These are phyloP conservation scores for Oscheius sp. DNA, from an alignment of 2,888 invertebrate species.

Conservation along the genomic window DNA sequence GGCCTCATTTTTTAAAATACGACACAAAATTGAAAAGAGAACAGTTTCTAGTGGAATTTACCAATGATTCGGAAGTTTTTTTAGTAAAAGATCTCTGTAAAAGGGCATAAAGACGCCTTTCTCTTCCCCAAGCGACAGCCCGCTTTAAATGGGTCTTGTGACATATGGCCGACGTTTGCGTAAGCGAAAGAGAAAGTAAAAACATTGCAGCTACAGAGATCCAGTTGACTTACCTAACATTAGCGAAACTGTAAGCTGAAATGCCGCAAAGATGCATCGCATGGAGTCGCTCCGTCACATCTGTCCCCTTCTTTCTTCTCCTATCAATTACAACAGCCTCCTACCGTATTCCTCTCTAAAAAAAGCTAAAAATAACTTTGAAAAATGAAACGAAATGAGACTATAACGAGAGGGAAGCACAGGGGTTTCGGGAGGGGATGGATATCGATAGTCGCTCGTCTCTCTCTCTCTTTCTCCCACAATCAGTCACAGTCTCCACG, in stretches of 20 bases:
- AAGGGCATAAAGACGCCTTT: no score
- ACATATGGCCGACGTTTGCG: neutral
- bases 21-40: no score
- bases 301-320: neutral
- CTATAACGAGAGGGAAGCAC: neutral
- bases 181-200: neutral
- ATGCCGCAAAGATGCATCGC: constrained; percentile 15
- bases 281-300: constrained; percentile 5
- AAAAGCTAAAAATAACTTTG: neutral
- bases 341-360: neutral
- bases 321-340: neutral
- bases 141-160: no score
- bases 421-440: neutral
- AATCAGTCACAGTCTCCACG: neutral
- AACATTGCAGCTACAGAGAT: neutral
- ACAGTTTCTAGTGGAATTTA: no score
- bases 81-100: no score
- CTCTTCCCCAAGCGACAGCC: neutral
- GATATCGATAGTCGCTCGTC: constrained; percentile 4
- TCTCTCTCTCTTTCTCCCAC: neutral
- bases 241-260: constrained; percentile 2
- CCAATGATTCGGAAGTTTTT: no score
- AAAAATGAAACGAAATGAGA: neutral
- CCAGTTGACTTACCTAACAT: neutral
- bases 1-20: no score